A percentile compares a stretch with the other conserved stretches of the same genome.
Evolutionary conservation across 2,113 vertebrate species (phyloP).

Genomic region (Panthera uncia): DNA sequence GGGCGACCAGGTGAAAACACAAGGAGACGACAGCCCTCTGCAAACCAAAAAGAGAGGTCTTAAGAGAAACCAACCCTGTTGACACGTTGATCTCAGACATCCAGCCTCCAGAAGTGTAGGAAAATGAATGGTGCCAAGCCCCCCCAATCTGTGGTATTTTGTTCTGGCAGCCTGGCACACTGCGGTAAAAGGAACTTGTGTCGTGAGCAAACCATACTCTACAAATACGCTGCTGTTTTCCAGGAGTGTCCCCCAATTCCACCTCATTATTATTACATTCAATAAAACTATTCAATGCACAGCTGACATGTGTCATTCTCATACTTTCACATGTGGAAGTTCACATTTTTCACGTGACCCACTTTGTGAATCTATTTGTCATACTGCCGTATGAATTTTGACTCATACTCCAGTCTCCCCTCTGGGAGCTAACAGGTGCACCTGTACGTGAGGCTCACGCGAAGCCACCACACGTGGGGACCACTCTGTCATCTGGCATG

Average conservation of each 20-base stretch:
- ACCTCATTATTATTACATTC: background rate
- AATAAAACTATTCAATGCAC: background rate
- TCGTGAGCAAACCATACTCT: background rate
- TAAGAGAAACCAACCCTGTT: background rate
- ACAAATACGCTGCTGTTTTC: background rate
- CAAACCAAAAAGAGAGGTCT: background rate
- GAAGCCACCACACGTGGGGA: accelerated
- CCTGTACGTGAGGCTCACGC: background rate
- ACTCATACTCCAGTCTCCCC: background rate
- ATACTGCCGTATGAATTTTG: background rate
- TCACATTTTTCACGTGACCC: background rate
- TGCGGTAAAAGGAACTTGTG: background rate
- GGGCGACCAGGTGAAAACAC: accelerated
- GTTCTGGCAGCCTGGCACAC: background rate
- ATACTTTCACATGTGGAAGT: background rate
- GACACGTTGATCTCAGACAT: background rate
- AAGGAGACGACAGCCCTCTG: background rate
- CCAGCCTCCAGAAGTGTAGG: background rate
- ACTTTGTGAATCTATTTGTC: background rate
- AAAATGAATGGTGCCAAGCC: background rate
- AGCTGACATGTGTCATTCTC: background rate
- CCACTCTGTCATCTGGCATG: background rate
- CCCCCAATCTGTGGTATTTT: background rate
- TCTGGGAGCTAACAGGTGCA: background rate
- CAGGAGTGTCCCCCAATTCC: background rate